Evolutionary conservation across 2,888 invertebrate genomes (phyloP).

Genomic region (Amorpha juglandis): DNA sequence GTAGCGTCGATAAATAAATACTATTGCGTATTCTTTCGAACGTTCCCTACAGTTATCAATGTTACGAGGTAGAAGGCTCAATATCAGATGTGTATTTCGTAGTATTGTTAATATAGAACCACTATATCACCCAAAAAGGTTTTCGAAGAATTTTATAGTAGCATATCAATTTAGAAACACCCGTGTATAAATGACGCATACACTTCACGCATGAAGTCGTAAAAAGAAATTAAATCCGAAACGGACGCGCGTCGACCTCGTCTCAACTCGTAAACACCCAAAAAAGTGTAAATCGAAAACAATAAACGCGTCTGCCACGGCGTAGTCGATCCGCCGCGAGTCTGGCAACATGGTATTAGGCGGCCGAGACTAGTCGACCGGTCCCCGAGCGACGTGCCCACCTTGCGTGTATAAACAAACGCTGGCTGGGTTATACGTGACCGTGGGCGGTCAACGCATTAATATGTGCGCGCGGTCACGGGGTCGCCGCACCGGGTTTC

Average conservation of each 20-base stretch:
- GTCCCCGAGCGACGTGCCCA: constrained; percentile 42
- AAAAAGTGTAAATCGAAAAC: constrained; percentile 77
- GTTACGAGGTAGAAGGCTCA: background rate
- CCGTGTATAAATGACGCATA: constrained; percentile 24
- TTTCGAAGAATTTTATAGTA: constrained; percentile 21
- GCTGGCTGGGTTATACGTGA: constrained; percentile 62
- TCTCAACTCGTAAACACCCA: constrained; percentile 71
- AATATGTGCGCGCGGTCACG: constrained; percentile 78
- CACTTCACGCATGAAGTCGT: constrained; percentile 48
- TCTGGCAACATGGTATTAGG: constrained; percentile 53
- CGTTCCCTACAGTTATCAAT: background rate
- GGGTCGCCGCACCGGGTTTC: constrained; percentile 73
- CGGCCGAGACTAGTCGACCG: constrained; percentile 44
- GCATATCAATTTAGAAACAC: constrained; percentile 23
- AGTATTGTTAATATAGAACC: background rate
- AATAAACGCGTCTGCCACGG: constrained; percentile 74
- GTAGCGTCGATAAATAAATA: constrained; percentile 13
- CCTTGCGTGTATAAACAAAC: constrained; percentile 56
- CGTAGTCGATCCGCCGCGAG: constrained; percentile 48
- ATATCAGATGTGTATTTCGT: constrained; percentile 16
- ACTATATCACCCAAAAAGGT: constrained; percentile 15
- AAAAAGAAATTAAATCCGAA: constrained; percentile 67
- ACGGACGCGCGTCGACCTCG: constrained; percentile 76
- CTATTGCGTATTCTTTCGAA: background rate
- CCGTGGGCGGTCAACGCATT: constrained; percentile 80